Conservation (phyloP, 2,113 vertebrate genomes). For the Vidua chalybeata region DNA sequence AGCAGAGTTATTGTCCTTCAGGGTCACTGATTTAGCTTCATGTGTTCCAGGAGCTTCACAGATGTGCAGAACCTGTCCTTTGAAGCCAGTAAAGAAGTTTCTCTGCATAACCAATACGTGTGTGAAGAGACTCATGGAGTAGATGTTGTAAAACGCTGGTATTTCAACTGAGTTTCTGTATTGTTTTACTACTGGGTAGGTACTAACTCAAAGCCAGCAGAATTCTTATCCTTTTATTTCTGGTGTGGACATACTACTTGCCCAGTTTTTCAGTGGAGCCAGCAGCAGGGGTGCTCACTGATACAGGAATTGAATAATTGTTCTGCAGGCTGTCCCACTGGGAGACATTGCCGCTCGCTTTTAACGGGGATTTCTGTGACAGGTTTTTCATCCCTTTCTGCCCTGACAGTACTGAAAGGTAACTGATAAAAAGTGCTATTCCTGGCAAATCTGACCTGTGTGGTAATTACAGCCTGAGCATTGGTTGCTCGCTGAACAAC, state of each 20-base stretch:
- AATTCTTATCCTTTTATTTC: background rate
- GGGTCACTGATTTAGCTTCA: background rate
- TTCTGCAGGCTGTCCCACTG: background rate
- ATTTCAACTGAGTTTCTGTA: conserved; percentile 32
- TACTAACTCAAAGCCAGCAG: background rate
- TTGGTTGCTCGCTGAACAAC: background rate
- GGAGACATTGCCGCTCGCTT: background rate
- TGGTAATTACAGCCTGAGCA: background rate
- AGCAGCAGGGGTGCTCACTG: background rate
- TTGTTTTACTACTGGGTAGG: background rate
- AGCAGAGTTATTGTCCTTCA: background rate
- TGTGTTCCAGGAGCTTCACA: conserved; percentile 60
- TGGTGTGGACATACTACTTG: background rate
- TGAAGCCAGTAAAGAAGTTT: conserved; percentile 74
- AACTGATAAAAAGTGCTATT: background rate
- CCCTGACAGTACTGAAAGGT: background rate
- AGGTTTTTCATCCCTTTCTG: background rate
- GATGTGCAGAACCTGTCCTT: conserved; percentile 75
- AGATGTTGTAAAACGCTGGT: conserved; percentile 45
- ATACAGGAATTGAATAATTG: background rate
- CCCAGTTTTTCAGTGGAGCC: background rate
- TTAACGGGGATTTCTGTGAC: background rate
- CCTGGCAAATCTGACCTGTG: background rate
- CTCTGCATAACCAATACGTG: conserved; percentile 62
- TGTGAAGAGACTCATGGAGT: conserved; percentile 62